phyloP scores from a whole-genome alignment of 2,113 vertebrate species.

The Antigone vipio region DNA sequence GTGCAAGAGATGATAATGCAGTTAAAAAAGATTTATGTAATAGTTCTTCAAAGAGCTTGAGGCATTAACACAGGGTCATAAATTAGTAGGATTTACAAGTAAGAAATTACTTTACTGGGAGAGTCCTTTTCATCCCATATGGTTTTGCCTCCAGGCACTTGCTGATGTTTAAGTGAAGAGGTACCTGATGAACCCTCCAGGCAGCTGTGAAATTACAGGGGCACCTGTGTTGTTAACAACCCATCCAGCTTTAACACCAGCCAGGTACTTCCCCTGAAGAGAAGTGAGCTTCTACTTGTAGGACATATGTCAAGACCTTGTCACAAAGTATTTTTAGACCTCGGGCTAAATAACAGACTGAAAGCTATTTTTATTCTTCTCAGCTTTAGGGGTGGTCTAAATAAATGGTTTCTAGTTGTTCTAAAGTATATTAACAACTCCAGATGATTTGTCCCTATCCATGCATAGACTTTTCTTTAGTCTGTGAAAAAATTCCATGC shows the following conservation, averaged over 20 bases:
- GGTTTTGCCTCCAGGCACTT: neutral
- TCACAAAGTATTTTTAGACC: constrained; percentile 17
- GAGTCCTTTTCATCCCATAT: constrained; percentile 36
- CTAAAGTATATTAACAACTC: constrained; percentile 31
- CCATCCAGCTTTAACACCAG: constrained; percentile 2
- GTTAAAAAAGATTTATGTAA: constrained; percentile 76
- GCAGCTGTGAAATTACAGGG: constrained; percentile 27
- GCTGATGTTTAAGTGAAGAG: constrained; percentile 22
- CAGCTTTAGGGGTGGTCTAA: constrained; percentile 1
- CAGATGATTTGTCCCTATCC: neutral
- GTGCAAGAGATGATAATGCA: constrained; percentile 63
- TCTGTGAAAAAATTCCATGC: neutral
- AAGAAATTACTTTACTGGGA: constrained; percentile 41
- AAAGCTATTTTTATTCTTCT: constrained; percentile 30
- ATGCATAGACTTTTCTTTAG: neutral
- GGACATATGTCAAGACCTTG: constrained; percentile 24
- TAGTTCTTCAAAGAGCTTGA: constrained; percentile 62
- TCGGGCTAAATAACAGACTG: constrained; percentile 4
- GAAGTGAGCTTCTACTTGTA: neutral
- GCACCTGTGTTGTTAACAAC: constrained; percentile 10
- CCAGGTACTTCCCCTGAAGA: constrained; percentile 1
- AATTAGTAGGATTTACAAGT: constrained; percentile 64
- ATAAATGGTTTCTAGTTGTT: constrained; percentile 38
- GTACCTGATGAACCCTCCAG: constrained; percentile 17
- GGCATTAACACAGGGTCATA: constrained; percentile 60